Percentiles rank a stretch among this genome's conserved stretches.
Conservation (phyloP, 2,797 vertebrate species). For the Sternotherus odoratus region DNA sequence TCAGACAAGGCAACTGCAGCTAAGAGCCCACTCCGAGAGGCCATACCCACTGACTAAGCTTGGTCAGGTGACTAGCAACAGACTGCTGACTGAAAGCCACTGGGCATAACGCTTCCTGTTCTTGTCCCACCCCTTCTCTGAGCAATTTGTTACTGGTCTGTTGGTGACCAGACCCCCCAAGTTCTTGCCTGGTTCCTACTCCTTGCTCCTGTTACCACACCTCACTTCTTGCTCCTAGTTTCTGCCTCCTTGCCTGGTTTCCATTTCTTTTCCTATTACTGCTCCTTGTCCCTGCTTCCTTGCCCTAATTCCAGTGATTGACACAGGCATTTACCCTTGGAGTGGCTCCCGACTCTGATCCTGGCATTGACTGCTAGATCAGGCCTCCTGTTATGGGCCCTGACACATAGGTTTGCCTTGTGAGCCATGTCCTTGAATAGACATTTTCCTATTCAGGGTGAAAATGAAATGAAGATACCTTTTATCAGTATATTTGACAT, state of each 20-base stretch:
- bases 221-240: neutral
- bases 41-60: neutral
- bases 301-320: neutral
- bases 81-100: neutral
- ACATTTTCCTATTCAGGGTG: neutral
- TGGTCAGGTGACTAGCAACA: neutral
- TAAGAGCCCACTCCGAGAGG: neutral
- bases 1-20: neutral
- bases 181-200: neutral
- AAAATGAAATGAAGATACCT: neutral
- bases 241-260: neutral
- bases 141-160: neutral
- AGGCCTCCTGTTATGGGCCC: neutral
- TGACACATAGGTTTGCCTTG: neutral
- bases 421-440: neutral
- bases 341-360: neutral
- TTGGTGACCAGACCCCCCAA: neutral
- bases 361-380: neutral
- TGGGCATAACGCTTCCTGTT: neutral
- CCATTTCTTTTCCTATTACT: neutral
- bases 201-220: neutral
- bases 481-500: neutral
- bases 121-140: neutral
- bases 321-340: neutral
- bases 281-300: neutral